Evolutionary conservation across 2,113 vertebrate species (phyloP), one percentile per base, ranked within the genome.

Genomic region (Peromyscus maniculatus): DNA sequence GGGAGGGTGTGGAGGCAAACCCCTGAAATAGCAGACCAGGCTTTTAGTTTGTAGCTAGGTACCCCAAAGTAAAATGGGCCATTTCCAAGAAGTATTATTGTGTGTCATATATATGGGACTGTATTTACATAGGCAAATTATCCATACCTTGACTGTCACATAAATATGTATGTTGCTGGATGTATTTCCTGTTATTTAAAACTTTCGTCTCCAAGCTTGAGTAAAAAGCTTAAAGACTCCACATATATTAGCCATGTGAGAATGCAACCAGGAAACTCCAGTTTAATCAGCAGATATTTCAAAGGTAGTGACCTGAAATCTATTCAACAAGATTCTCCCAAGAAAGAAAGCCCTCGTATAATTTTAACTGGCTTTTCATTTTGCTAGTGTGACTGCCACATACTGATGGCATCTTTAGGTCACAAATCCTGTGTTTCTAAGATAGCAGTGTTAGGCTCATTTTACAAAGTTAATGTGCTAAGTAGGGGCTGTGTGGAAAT

Each of bases 401-500:
- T 64, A 75, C 0, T 0, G 59, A 59, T 64, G 74, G 39, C 93
- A 64, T 88, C 94, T 96, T 95, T 74, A 33, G 36, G 15, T 79
- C 91, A 7, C 43, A 97, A 94, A 78, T 72, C 78, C 43, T 67
- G 67, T 62, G 79, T 97, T 97, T 97, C 96, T 93, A 64, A 82
- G 57, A 87, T 24, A 59, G 31, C 36, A 90, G 78, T 86, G 21
- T 83, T 15, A 83, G 82, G 83, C n/a, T 98, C 86, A 28, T 92
- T 96, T 88, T 93, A 77, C 36, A 49, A 17, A 52, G 80, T 13
- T 77, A 91, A 97, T 87, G 22, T 36, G 95, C 96, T 97, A 97
- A 96, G 93, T 57, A 91, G 93, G 19, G 59, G 71, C 0, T 77
- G 87, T 95, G 94, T 96, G 89, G 97, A 98, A 98, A 98, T 86